Conservation (phyloP, 2,797 vertebrate genomes). For the Crocidura indochinensis region DNA sequence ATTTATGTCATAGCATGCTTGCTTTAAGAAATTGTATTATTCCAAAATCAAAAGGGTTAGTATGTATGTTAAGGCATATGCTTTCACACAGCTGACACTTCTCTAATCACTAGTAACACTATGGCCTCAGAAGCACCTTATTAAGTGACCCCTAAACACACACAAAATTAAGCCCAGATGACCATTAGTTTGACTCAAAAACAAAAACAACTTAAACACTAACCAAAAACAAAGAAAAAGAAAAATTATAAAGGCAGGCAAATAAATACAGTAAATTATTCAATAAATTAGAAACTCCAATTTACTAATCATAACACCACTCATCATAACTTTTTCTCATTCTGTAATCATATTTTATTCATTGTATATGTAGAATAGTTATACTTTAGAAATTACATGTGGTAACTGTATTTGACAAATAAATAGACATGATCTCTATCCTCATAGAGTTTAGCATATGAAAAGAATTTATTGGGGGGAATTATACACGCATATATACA, state of each 20-base stretch:
- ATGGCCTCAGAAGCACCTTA: no score
- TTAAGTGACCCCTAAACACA: no score
- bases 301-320: background rate
- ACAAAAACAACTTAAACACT: no score
- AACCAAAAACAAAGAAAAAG: no score
- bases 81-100: no score
- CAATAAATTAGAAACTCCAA: background rate
- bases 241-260: no score
- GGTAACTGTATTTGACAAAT: background rate
- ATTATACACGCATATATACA: background rate
- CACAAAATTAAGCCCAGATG: no score
- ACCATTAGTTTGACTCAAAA: no score
- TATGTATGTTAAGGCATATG: background rate
- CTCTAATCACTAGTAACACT: no score
- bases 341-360: background rate
- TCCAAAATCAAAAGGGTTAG: no score
- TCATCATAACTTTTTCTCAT: background rate
- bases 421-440: background rate
- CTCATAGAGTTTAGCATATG: background rate
- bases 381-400: background rate
- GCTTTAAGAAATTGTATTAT: no score
- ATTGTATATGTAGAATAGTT: constrained; percentile 3
- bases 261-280: background rate
- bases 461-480: background rate
- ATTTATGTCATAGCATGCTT: background rate